phyloP scores from a whole-genome alignment of 2,888 invertebrate genomes.

The Syrista parreyssii region DNA sequence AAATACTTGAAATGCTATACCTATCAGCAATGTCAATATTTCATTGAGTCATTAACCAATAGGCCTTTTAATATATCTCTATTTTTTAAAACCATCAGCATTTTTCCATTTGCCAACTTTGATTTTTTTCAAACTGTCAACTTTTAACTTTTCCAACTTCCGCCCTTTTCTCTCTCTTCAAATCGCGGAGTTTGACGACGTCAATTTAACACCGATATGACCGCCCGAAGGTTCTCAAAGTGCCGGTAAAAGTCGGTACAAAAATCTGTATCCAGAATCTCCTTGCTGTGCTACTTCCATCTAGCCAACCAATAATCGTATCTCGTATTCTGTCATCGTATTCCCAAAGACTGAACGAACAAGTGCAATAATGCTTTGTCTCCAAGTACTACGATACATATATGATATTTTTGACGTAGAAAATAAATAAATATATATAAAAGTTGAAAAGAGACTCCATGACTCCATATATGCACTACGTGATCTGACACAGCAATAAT shows the following conservation, averaged over 20 bases:
- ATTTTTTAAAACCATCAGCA: no score
- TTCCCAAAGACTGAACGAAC: background rate
- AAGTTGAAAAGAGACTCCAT: background rate
- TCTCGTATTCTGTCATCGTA: background rate
- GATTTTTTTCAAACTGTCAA: no score
- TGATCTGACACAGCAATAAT: background rate
- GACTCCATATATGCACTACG: background rate
- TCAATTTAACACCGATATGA: no score
- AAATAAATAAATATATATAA: background rate
- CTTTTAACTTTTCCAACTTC: no score
- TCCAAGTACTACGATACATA: background rate
- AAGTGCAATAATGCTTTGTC: conserved; percentile 1
- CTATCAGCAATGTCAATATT: background rate
- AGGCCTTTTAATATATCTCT: no score
- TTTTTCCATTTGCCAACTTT: no score
- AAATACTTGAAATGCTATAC: background rate
- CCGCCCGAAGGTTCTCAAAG: no score
- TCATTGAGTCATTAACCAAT: background rate
- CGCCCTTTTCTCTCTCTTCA: no score
- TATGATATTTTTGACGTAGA: background rate
- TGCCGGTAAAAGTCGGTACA: no score
- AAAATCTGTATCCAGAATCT: no score
- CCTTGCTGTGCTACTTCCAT: background rate
- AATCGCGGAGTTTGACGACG: no score
- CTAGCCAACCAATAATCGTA: background rate